phyloP scores from a whole-genome alignment of 2,113 vertebrate species.

The Illadopsis cleaveri region DNA sequence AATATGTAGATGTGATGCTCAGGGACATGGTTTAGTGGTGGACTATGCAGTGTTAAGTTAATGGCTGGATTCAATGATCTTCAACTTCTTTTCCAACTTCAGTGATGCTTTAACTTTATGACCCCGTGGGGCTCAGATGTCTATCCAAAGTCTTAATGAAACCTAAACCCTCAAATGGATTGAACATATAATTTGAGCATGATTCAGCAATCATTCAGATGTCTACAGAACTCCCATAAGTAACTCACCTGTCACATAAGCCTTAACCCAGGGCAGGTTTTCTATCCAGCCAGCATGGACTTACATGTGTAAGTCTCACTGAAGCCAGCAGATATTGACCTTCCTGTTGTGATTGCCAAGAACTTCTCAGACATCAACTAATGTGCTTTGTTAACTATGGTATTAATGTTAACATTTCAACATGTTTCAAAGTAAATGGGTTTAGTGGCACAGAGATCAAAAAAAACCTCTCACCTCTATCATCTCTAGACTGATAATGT shows the following conservation, averaged over 20 bases:
- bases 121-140: neutral
- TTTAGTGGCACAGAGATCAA: neutral
- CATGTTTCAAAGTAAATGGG: neutral
- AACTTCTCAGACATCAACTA: accelerated
- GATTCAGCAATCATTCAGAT: neutral
- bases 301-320: neutral
- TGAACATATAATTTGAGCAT: neutral
- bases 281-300: neutral
- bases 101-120: neutral
- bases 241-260: neutral
- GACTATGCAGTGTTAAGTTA: neutral
- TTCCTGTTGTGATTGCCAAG: neutral
- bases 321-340: neutral
- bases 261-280: neutral
- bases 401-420: neutral
- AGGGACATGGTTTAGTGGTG: neutral
- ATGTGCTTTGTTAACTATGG: neutral
- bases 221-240: neutral
- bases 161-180: neutral
- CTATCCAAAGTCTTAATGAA: neutral
- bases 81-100: neutral
- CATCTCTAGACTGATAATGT: neutral
- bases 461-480: neutral
- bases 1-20: neutral
- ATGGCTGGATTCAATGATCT: neutral